Percentiles rank a stretch among this genome's conserved stretches.
These are phyloP conservation scores for Notothenia coriiceps DNA, from an alignment of 2,113 vertebrate genomes.

Conservation along the genomic window DNA sequence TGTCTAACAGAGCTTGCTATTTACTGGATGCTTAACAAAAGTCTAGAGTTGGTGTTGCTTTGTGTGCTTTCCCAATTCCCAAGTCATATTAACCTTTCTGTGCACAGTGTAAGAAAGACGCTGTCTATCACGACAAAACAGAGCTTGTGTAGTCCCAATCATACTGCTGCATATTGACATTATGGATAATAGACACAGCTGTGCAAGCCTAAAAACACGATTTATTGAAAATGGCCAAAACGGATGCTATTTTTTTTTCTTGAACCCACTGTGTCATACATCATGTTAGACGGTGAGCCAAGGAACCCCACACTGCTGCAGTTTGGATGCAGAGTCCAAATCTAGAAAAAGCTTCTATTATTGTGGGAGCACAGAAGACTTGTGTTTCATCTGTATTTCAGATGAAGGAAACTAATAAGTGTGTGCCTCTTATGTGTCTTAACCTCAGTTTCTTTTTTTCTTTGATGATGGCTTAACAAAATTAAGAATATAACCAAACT, in stretches of 20 bases:
- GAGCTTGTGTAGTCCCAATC: slow-evolving; percentile 53
- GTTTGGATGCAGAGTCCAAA: neutral
- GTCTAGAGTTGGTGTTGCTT: slow-evolving; percentile 3
- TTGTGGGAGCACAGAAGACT: neutral
- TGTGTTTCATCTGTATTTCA: slow-evolving; percentile 10
- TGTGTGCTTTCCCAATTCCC: slow-evolving; percentile 32
- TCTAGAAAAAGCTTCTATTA: neutral
- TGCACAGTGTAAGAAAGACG: slow-evolving; percentile 3
- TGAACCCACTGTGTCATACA: neutral
- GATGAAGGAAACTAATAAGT: slow-evolving; percentile 9
- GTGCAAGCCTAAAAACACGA: slow-evolving; percentile 29
- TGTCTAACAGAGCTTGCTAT: slow-evolving; percentile 26
- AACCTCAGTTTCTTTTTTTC: neutral
- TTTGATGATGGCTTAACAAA: neutral
- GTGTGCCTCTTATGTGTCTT: neutral
- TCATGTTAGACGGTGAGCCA: neutral
- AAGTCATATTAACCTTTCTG: slow-evolving; percentile 32
- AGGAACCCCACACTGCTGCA: slow-evolving; percentile 1
- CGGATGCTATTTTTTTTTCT: slow-evolving; percentile 16
- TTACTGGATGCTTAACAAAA: slow-evolving; percentile 37
- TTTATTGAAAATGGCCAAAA: slow-evolving; percentile 42
- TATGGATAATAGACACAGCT: slow-evolving; percentile 55
- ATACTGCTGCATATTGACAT: slow-evolving; percentile 61
- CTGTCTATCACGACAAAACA: slow-evolving; percentile 58
- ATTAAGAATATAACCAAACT: neutral